Evolutionary conservation across 2,888 invertebrate genomes (phyloP), one percentile per base, ranked within the genome.

Genomic region (Steinernema hermaphroditum): DNA sequence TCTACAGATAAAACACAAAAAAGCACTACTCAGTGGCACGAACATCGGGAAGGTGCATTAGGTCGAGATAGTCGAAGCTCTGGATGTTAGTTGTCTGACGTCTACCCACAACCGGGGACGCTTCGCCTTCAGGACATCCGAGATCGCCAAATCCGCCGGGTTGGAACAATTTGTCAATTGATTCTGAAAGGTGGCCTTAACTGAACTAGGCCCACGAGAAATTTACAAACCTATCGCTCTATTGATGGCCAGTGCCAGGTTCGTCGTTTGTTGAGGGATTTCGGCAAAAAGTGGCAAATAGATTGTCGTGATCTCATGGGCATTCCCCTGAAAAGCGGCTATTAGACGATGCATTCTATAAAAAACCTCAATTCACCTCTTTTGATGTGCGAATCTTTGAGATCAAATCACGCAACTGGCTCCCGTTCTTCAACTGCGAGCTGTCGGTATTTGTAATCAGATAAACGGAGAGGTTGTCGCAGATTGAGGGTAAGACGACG

Each of bases 391-490:
- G 46, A 6, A 46, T 46, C 46, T 46, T 16, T 9, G 2, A n/a
- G 16, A 46, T 46, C 9, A 46, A n/a, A 19, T 46, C 46, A n/a
- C 46, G 22, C 9, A 46, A 16, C 22, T 46, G 37, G 37, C 4
- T 16, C 9, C 46, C n/a, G 27, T 72, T 27, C 22, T 41, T 34
- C 19, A 72, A 16, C n/a, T 29, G 41, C n/a, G 62, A 32, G 27
- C 24, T 68, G 41, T 72, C 72, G 9, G n/a, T 62, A 34, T 72
- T 72, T n/a, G 57, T 68, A n/a, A 72, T 72, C 1, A 72, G 24
- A 34, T 72, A 72, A 1, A 69, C 8, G 16, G 22, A 34, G 4
- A 72, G 72, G 41, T 41, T 68, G 32, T 72, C 72, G 19, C 46
- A 44, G 14, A 43, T 43, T 4, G 27, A 44, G 29, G 72, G 72